A percentile compares a stretch with the other conserved stretches of the same genome.
phyloP scores from a whole-genome alignment of 2,888 invertebrate genomes.

The Aspidiotus rigidus region DNA sequence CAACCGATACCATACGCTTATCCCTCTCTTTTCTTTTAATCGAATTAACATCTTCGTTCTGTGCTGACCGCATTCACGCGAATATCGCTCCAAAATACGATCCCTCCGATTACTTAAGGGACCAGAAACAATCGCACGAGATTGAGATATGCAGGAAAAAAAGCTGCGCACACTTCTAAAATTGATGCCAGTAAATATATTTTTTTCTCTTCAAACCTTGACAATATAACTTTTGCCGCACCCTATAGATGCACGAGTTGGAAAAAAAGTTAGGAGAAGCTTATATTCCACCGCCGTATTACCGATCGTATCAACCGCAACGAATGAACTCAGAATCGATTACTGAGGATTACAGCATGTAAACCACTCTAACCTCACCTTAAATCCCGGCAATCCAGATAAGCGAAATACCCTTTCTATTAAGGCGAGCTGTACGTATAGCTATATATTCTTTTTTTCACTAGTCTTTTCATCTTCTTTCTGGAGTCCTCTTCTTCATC shows the following conservation, averaged over 20 bases:
- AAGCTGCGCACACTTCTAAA: no score
- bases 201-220: no score
- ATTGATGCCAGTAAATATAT: no score
- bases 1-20: background rate
- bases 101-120: no score
- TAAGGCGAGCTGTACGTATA: slow-evolving; percentile 14
- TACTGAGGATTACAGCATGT: slow-evolving; percentile 26
- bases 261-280: background rate
- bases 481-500: background rate
- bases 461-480: background rate
- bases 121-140: no score
- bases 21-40: background rate
- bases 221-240: no score
- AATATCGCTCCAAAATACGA: no score
- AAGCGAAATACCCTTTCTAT: slow-evolving; percentile 32
- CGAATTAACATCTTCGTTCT: background rate
- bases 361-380: slow-evolving; percentile 28
- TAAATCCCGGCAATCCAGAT: slow-evolving; percentile 29
- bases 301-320: slow-evolving; percentile 26
- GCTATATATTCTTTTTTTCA: background rate
- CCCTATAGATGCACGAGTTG: slow-evolving; percentile 1
- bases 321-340: slow-evolving; percentile 31
- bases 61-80: background rate
- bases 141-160: no score
- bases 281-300: no score